Base-by-base conservation (phyloP, 2,797 vertebrate species). In the Sphenodon punctatus region DNA sequence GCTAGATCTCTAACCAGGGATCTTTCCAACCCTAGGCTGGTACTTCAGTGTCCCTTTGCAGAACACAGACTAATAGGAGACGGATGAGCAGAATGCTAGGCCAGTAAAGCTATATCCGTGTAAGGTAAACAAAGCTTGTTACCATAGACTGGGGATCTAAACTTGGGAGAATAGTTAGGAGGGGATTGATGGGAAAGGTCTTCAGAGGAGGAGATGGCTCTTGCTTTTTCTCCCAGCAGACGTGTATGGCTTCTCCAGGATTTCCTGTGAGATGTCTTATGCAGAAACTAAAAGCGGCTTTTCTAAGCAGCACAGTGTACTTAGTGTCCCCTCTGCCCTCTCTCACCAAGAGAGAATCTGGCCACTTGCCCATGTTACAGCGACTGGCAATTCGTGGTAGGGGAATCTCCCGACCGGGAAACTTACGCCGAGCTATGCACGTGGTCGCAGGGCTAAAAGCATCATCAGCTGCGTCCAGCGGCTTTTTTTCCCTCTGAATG, bases 301-400 rank as follows among this genome's bases (percentile, higher is more conserved):
- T 60, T 66, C 51, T 73, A 38, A 68, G 60, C 51, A 72, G 59
- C 51, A 46, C 60, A 10, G 5, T 64, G 77, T 75, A 58, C 10
- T 72, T 80, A 48, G 41, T 8, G 8, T 51, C 5, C 1, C 83
- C 59, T 81, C 48, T 19, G 84, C 12, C 20, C 14, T 71, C 1
- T 49, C 5, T 51, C 32, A 67, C 67, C 82, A 75, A 78, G 88
- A 67, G 80, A 64, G 81, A 46, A n/a, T n/a, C n/a, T n/a, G n/a
- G n/a, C n/a, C n/a, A n/a, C n/a, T n/a, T n/a, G n/a, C n/a, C n/a
- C n/a, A n/a, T n/a, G n/a, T n/a, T n/a, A n/a, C n/a, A n/a, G n/a
- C n/a, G n/a, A n/a, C n/a, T n/a, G n/a, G n/a, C n/a, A n/a, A n/a
- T n/a, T n/a, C n/a, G n/a, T n/a, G n/a, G n/a, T n/a, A n/a, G n/a